Evolutionary conservation across 2,797 vertebrate species (phyloP).

Genomic region (Oophaga sylvatica): DNA sequence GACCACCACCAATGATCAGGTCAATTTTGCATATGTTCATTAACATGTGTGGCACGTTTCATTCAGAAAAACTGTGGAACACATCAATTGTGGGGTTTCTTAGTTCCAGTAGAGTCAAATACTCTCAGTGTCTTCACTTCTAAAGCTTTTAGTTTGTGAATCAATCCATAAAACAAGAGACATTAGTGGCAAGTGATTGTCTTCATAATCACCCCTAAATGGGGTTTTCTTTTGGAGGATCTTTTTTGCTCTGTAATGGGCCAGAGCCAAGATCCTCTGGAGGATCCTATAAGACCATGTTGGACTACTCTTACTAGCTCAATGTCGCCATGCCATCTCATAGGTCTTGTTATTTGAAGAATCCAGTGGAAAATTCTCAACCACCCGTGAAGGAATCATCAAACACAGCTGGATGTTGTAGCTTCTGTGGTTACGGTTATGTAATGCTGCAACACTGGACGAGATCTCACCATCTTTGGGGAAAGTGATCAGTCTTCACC

Average conservation of each 20-base stretch:
- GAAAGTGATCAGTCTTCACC: neutral
- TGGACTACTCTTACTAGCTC: neutral
- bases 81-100: neutral
- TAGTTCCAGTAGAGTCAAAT: neutral
- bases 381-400: neutral
- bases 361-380: neutral
- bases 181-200: neutral
- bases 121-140: neutral
- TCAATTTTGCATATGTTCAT: neutral
- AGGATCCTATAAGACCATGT: neutral
- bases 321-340: too few species aligned
- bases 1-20: too few species aligned
- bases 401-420: neutral
- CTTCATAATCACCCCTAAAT: neutral
- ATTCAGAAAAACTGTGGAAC: neutral
- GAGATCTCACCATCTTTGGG: neutral
- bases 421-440: neutral
- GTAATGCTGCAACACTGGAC: neutral
- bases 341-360: neutral
- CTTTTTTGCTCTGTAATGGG: too few species aligned
- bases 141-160: neutral
- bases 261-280: neutral
- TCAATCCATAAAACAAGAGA: neutral
- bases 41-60: neutral
- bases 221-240: too few species aligned